Conservation (phyloP, 2,113 vertebrate species). For the Puma concolor region DNA sequence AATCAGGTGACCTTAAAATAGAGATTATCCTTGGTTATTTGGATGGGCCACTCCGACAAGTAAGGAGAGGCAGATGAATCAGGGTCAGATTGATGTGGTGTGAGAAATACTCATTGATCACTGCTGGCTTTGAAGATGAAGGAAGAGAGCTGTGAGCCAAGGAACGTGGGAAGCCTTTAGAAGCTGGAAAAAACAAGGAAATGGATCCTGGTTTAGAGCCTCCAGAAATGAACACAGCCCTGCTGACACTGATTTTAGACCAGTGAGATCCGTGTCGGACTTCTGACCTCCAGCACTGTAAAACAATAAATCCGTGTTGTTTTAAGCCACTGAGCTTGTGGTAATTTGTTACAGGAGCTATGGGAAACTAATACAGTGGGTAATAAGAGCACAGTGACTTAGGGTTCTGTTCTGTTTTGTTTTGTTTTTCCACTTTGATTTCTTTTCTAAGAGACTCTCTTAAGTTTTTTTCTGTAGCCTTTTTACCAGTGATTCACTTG, state of each 20-base stretch:
- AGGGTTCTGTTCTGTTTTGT: neutral
- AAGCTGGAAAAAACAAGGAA: neutral
- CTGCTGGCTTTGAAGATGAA: neutral
- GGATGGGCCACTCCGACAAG: neutral
- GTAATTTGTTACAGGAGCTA: neutral
- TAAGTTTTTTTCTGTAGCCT: constrained; percentile 67
- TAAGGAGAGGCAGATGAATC: neutral
- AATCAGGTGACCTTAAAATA: neutral
- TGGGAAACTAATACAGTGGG: neutral
- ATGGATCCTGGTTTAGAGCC: neutral
- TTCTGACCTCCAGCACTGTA: neutral
- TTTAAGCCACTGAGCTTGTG: neutral
- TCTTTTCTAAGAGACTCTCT: constrained; percentile 25
- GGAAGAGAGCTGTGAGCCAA: neutral
- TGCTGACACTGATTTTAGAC: neutral
- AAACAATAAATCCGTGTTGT: neutral
- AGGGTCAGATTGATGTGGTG: neutral
- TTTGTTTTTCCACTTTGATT: neutral
- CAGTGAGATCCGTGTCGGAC: neutral
- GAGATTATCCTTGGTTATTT: neutral
- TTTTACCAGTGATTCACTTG: constrained; percentile 79
- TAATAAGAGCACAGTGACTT: neutral
- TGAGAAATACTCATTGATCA: neutral
- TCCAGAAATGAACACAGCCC: neutral
- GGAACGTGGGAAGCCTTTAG: neutral